Conservation (phyloP, 1,140 invertebrate species). For the Drosophila persimilis region DNA sequence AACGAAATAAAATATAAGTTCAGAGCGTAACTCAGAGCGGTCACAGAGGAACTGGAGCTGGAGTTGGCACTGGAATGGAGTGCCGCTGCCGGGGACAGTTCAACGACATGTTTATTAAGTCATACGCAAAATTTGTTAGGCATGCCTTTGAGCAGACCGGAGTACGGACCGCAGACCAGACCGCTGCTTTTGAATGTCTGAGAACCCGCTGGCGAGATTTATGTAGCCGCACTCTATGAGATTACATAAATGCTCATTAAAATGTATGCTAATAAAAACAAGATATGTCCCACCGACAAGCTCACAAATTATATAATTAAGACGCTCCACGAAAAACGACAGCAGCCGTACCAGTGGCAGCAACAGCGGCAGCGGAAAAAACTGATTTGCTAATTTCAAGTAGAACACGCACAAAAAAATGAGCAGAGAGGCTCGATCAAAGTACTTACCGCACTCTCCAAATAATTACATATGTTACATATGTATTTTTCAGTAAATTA, state of each 20-base stretch:
- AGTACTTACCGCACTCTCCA: no score
- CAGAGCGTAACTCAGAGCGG: conserved; percentile 29
- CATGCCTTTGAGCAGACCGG: conserved; percentile 16
- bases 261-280: conserved; percentile 76
- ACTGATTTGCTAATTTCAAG: no score
- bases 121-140: conserved; percentile 73
- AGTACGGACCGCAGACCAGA: conserved; percentile 3
- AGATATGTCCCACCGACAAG: conserved; percentile 42
- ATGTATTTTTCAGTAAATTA: no score
- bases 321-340: background rate
- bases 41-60: conserved; percentile 1
- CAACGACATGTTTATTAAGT: conserved; percentile 82
- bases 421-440: background rate
- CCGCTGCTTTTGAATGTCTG: conserved; percentile 43
- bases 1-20: conserved; percentile 15
- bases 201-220: conserved; percentile 66
- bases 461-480: background rate
- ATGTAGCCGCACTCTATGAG: conserved; percentile 67
- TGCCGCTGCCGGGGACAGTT: conserved; percentile 69
- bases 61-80: background rate
- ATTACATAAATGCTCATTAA: conserved; percentile 78
- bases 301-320: conserved; percentile 74
- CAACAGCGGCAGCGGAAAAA: background rate
- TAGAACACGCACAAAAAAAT: background rate
- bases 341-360: conserved; percentile 14